Conservation (phyloP, 2,888 invertebrate genomes). For the Deroplatys truncata region DNA sequence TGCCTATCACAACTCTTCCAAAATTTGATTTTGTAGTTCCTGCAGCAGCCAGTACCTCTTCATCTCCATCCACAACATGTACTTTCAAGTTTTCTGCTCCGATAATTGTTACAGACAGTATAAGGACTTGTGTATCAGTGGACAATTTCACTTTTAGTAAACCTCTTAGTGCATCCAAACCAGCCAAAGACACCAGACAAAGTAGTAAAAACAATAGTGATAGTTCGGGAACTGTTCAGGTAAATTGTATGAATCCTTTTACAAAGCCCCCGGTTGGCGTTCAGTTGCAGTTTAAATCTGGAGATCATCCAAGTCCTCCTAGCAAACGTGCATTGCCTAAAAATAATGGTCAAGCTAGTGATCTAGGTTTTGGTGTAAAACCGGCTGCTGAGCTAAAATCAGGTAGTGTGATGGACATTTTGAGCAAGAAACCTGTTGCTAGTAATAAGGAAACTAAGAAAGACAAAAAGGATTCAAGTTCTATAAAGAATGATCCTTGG, state of each 20-base stretch:
- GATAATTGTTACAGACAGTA: slow-evolving; percentile 44
- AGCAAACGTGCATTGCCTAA: neutral
- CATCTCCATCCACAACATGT: neutral
- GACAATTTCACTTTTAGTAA: slow-evolving; percentile 35
- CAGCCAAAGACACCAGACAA: slow-evolving; percentile 28
- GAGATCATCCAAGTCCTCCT: neutral
- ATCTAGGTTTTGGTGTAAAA: slow-evolving; percentile 33
- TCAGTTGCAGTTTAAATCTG: slow-evolving; percentile 3
- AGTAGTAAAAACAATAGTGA: neutral
- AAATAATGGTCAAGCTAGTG: neutral
- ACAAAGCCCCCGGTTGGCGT: neutral
- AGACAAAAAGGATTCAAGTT: neutral
- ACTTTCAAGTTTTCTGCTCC: slow-evolving; percentile 50
- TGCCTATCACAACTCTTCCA: slow-evolving; percentile 56
- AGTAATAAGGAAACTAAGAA: neutral
- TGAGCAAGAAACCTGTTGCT: slow-evolving; percentile 34
- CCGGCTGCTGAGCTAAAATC: slow-evolving; percentile 41
- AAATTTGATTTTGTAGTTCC: slow-evolving; percentile 49
- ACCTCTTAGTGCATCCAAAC: slow-evolving; percentile 38
- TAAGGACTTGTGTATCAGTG: neutral
- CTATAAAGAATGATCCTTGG: neutral
- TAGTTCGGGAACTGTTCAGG: slow-evolving; percentile 37
- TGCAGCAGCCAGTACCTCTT: slow-evolving; percentile 27
- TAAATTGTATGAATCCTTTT: neutral
- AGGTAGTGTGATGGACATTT: slow-evolving; percentile 47